Evolutionary conservation across 2,113 vertebrate species (phyloP), one percentile per base, ranked within the genome.

Genomic region (Vidua macroura): DNA sequence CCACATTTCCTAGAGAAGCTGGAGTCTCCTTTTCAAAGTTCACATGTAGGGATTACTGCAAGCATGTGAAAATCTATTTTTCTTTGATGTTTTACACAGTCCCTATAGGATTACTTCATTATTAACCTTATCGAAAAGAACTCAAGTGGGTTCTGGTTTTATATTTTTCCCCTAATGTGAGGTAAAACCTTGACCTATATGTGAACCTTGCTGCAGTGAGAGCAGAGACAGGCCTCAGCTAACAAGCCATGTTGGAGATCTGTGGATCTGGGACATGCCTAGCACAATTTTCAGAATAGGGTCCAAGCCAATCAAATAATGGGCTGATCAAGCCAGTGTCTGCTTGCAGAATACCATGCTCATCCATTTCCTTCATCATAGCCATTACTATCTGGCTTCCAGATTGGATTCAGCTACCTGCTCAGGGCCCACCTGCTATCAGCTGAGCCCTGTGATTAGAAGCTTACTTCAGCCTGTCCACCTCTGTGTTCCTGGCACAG

Each of bases 211-310:
- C 43, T 35, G 6, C 24, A 46, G 37, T 2, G 3, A 78, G 25
- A 3, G 1, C 15, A 51, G 37, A 73, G 35, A 11, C 1, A 1
- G 52, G 31, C 41, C 41, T 8, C 51, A 62, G 33, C 35, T 30
- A 35, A 4, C 7, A 35, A 76, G 7, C 4, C 55, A 28, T 8
- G 0, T 2, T 53, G 13, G 18, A 3, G n/a, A 21, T 11, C 33
- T 59, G 33, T 74, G 64, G 44, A 22, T 48, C 21, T 59, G 28
- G 33, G 24, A n/a, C 51, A 33, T 43, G 8, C 22, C 22, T 48
- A 56, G 55, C 21, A 28, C 6, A 8, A 3, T 37, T 22, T 35
- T 81, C 41, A 48, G 52, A 51, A 28, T 4, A 20, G 5, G 6
- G 11, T n/a, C 16, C 44, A 69, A 41, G 4, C 27, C 68, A 43